These are phyloP conservation scores for Diaperis boleti DNA, from an alignment of 2,888 invertebrate genomes.

Conservation along the genomic window DNA sequence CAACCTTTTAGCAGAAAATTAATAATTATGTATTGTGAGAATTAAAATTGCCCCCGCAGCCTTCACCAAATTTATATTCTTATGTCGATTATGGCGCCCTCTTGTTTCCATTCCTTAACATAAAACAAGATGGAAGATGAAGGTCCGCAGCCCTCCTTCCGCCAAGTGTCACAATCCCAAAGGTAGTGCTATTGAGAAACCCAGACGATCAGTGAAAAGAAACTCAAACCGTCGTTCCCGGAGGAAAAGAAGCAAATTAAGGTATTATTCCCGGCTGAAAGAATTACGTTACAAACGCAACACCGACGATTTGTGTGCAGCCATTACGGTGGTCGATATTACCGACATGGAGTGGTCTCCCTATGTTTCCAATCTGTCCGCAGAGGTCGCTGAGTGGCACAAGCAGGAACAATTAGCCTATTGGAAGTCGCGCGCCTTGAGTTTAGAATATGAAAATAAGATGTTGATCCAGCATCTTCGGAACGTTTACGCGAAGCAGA, in stretches of 20 bases:
- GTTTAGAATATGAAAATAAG: constrained; percentile 71
- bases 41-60: no score
- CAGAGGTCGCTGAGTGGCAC: constrained; percentile 66
- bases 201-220: background rate
- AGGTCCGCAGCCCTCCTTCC: background rate
- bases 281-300: constrained; percentile 45
- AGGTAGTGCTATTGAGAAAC: background rate
- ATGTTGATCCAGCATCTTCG: constrained; percentile 69
- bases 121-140: constrained; percentile 29
- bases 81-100: no score
- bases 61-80: no score
- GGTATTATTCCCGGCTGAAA: constrained; percentile 50
- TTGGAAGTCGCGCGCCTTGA: constrained; percentile 73
- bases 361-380: background rate
- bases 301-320: constrained; percentile 54
- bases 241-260: constrained; percentile 49
- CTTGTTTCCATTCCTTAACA: background rate
- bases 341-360: constrained; percentile 46
- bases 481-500: constrained; percentile 58
- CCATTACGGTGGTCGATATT: constrained; percentile 55
- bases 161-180: background rate
- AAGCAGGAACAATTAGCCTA: constrained; percentile 71
- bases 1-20: no score
- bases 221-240: constrained; percentile 42
- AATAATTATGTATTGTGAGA: no score